phyloP scores from a whole-genome alignment of 2,888 invertebrate genomes.

The Nasonovia ribisnigri region DNA sequence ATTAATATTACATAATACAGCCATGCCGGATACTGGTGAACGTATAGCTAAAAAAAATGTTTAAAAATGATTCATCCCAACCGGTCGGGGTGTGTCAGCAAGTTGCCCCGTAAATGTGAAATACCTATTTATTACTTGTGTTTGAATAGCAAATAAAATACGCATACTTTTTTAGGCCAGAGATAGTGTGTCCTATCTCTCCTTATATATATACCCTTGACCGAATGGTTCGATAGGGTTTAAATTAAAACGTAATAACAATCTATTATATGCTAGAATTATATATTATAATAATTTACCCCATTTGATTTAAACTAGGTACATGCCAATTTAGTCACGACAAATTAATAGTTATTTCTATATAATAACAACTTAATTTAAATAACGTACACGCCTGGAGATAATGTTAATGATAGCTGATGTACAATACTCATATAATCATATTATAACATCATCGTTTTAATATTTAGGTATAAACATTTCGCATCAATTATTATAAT shows the following conservation, averaged over 20 bases:
- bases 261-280: not conserved
- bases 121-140: not conserved
- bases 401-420: not conserved
- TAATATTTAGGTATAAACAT: not conserved
- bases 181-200: not conserved
- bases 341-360: not conserved
- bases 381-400: not conserved
- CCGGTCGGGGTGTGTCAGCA: not conserved
- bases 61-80: conserved; percentile 21
- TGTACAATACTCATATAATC: not conserved
- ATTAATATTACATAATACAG: not conserved
- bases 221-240: not conserved
- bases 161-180: not conserved
- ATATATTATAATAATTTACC: not conserved
- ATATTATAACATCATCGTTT: not conserved
- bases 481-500: not conserved
- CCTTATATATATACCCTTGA: conserved; percentile 17
- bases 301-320: not conserved
- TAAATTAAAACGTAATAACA: not conserved
- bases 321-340: not conserved
- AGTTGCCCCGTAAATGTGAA: not conserved
- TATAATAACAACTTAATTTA: not conserved
- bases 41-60: not conserved
- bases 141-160: not conserved
- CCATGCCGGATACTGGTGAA: not conserved